Conservation (phyloP, 2,888 invertebrate genomes). For the Himalopsyche japonica region DNA sequence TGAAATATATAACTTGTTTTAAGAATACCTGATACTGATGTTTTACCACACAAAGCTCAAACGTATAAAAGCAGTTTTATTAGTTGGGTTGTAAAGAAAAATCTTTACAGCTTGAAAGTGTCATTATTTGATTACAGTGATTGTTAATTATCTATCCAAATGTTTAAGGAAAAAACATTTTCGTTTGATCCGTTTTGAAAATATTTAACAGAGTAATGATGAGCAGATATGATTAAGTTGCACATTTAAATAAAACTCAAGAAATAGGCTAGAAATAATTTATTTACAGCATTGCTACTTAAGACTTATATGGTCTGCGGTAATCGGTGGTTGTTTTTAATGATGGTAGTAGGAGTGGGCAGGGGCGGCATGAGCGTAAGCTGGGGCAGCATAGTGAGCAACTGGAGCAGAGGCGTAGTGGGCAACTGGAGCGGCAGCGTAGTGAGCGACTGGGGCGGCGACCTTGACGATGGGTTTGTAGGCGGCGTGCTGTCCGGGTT, state of each 20-base stretch:
- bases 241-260: not conserved
- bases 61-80: no score
- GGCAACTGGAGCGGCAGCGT: slow-evolving; percentile 17
- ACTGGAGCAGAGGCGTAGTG: slow-evolving; percentile 24
- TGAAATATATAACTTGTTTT: no score
- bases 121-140: no score
- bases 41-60: no score
- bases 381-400: not conserved
- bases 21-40: no score
- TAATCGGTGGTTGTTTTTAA: not conserved
- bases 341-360: slow-evolving; percentile 9
- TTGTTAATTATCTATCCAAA: no score
- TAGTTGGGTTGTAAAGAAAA: no score
- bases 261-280: not conserved
- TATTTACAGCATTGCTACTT: not conserved
- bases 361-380: slow-evolving; percentile 6
- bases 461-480: slow-evolving; percentile 41
- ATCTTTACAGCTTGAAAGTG: no score
- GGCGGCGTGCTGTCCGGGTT: slow-evolving; percentile 34
- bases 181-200: no score
- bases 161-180: no score
- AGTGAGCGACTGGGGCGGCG: slow-evolving; percentile 11
- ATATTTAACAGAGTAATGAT: no score
- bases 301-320: not conserved
- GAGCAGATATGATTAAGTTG: no score